phyloP scores from a whole-genome alignment of 2,113 vertebrate species.

The Dipodomys stephensi region DNA sequence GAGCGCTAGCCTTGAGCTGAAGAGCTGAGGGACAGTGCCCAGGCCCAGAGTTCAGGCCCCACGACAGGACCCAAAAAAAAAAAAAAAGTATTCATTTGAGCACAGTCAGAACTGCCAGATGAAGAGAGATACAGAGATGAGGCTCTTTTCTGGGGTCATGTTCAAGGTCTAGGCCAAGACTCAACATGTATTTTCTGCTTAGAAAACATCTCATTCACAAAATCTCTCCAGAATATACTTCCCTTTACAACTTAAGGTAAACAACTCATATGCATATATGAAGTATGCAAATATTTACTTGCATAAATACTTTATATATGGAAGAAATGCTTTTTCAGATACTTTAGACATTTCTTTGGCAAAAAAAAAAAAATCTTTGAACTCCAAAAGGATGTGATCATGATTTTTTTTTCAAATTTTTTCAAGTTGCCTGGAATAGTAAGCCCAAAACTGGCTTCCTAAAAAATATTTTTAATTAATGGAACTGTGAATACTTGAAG shows the following conservation, averaged over 20 bases:
- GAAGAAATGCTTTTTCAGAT: not conserved
- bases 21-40: too few species aligned
- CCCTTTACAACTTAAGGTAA: conserved; percentile 5
- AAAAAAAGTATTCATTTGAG: not conserved
- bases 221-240: conserved; percentile 2
- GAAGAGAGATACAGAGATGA: not conserved
- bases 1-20: too few species aligned
- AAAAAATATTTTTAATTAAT: not conserved
- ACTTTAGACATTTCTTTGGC: not conserved
- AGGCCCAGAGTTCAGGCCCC: too few species aligned
- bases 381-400: not conserved
- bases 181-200: not conserved
- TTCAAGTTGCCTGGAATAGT: not conserved
- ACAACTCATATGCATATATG: not conserved
- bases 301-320: not conserved
- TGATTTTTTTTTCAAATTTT: not conserved
- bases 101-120: not conserved
- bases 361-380: not conserved
- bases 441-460: not conserved
- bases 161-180: not conserved
- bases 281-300: not conserved
- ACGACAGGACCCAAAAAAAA: too few species aligned
- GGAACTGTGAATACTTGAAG: not conserved
- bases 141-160: not conserved
- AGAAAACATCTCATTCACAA: conserved; percentile 34